Base-by-base conservation (phyloP, 2,113 vertebrate species). In the Trachemys scripta region DNA sequence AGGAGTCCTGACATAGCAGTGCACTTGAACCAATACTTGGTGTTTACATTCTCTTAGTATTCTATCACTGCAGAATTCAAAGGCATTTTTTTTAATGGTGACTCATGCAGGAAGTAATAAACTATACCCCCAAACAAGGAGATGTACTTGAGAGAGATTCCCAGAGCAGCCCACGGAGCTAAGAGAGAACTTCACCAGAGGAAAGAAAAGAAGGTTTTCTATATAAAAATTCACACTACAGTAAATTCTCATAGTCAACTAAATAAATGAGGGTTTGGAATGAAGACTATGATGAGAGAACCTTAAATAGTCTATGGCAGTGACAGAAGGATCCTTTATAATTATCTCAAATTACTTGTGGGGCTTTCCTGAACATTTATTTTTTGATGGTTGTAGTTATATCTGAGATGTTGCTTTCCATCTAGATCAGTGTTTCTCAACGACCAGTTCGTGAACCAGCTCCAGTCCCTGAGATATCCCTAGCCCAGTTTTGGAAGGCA, bases 31-130 rank as follows among this genome's bases (percentile, higher is more conserved):
- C 4, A n/a, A 38, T 59, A 65, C 0, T 3, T 81, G 56, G 93
- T 91, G 87, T 94, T 85, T 91, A 79, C 59, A 76, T 82, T 83
- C 31, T n/a, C 29, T 11, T 27, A 24, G 51, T 50, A 76, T 47
- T 90, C 82, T 90, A 65, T 81, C 92, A 75, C 57, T 27, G 91
- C 90, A 84, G 53, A 84, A 94, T 87, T 87, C 42, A 57, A 92
- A 94, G 93, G 82, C 84, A 93, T 92, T 95, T 92, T 95, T 92
- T 91, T 42, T 75, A 92, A 88, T 87, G 91, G 57, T 0, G 0
- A 88, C 59, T 81, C 47, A 82, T 35, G 62, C 49, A 17, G 17
- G 38, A 84, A 89, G 85, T 51, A 85, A 84, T 38, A 84, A 86
- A 93, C 59, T 59, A 53, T 56, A 81, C 9, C 84, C 2, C 6